These are phyloP conservation scores for Mnemiopsis leidyi DNA, from an alignment of 37 sponge, comb jelly and placozoan genomes.

Conservation along the genomic window DNA sequence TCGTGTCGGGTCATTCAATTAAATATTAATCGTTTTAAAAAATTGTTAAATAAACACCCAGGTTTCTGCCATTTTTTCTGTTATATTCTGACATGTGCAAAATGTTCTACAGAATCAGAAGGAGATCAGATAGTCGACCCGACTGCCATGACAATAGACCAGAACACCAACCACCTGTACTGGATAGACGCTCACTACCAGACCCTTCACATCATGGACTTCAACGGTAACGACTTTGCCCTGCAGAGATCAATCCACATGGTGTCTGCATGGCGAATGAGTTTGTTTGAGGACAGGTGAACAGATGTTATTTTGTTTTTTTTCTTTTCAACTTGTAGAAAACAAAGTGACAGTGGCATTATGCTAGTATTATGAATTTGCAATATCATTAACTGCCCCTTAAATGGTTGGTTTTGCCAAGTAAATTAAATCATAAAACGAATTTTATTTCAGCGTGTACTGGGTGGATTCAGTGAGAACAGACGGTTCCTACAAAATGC, in stretches of 20 bases:
- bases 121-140: slow-evolving; percentile 20
- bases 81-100: no score
- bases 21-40: no score
- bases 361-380: no score
- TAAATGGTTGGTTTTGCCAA: no score
- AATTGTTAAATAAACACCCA: no score
- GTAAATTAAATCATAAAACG: background rate
- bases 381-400: no score
- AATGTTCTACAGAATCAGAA: background rate
- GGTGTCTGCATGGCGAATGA: slow-evolving; percentile 22
- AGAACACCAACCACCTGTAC: background rate
- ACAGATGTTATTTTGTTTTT: background rate
- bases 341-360: no score
- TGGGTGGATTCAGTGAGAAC: slow-evolving; percentile 10
- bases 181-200: slow-evolving; percentile 27
- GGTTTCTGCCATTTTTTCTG: no score
- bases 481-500: background rate
- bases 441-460: background rate
- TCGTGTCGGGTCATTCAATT: no score
- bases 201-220: slow-evolving; percentile 42
- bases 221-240: background rate
- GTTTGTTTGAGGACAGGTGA: slow-evolving; percentile 55
- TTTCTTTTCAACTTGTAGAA: no score
- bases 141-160: background rate
- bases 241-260: background rate